A percentile compares a stretch with the other conserved stretches of the same genome.
Conservation (phyloP, 2,797 vertebrate species). For the Muraenolepis orangiensis region DNA sequence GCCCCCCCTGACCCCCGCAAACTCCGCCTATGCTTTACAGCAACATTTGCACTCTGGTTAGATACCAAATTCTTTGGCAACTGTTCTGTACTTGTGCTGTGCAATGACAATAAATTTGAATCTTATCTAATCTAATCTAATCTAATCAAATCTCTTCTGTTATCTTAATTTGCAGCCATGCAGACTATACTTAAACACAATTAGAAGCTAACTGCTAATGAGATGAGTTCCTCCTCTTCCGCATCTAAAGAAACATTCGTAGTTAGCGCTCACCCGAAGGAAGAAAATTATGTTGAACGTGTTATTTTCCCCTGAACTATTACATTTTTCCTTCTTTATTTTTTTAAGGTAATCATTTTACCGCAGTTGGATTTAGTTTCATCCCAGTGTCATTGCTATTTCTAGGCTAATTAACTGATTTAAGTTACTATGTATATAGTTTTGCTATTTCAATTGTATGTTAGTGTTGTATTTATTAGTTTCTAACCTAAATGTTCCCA, state of each 20-base stretch:
- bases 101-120: too few species aligned
- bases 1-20: too few species aligned
- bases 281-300: background rate
- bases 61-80: too few species aligned
- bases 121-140: too few species aligned
- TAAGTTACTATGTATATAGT: constrained; percentile 46
- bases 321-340: background rate
- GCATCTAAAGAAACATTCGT: background rate
- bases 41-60: too few species aligned
- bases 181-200: background rate
- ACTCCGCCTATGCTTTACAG: too few species aligned
- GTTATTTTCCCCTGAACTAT: background rate
- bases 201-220: background rate
- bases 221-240: background rate
- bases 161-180: background rate
- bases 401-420: constrained; percentile 38
- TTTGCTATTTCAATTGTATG: constrained; percentile 45
- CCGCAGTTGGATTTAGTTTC: constrained; percentile 19
- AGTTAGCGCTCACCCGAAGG: constrained; percentile 9
- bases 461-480: constrained; percentile 66
- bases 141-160: too few species aligned
- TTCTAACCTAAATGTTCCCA: constrained; percentile 33
- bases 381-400: constrained; percentile 34
- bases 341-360: constrained; percentile 18
- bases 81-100: too few species aligned